Conservation (phyloP, 2,888 invertebrate genomes). For the Entomobrya multifasciata region DNA sequence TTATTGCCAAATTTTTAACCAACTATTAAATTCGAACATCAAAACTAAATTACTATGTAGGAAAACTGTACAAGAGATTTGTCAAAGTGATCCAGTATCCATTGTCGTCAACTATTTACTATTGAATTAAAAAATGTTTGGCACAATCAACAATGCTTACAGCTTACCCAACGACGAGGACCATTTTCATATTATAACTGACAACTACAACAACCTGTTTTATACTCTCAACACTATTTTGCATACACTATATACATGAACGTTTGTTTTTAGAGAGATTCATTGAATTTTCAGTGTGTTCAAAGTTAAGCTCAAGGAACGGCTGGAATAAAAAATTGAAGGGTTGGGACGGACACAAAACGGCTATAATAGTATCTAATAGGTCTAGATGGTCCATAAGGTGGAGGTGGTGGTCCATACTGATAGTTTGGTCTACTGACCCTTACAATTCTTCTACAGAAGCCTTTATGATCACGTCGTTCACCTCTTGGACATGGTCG, state of each 20-base stretch:
- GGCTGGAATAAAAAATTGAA: slow-evolving; percentile 78
- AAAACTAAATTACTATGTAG: too few relatives aligned
- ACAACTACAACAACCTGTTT: too few relatives aligned
- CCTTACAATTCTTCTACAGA: slow-evolving; percentile 76
- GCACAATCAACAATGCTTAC: too few relatives aligned
- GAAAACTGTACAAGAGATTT: too few relatives aligned
- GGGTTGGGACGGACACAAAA: slow-evolving; percentile 78
- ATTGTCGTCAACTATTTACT: too few relatives aligned
- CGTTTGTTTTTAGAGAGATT: slow-evolving; percentile 38
- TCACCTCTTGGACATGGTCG: slow-evolving; percentile 75
- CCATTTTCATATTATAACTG: too few relatives aligned
- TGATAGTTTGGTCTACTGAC: slow-evolving; percentile 73
- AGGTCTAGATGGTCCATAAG: slow-evolving; percentile 68
- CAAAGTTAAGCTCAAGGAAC: slow-evolving; percentile 47
- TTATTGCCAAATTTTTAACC: too few relatives aligned
- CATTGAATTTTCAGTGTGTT: background rate
- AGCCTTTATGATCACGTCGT: slow-evolving; percentile 76
- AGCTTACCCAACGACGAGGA: too few relatives aligned
- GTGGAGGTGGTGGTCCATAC: slow-evolving; percentile 72
- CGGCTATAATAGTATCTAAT: slow-evolving; percentile 77
- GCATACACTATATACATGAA: slow-evolving; percentile 12
- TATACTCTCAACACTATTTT: too few relatives aligned
- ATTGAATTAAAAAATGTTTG: too few relatives aligned
- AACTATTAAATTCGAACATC: too few relatives aligned
- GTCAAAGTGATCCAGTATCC: too few relatives aligned